Evolutionary conservation across 2,888 invertebrate species (phyloP).

Genomic region (Capitulum mitella): DNA sequence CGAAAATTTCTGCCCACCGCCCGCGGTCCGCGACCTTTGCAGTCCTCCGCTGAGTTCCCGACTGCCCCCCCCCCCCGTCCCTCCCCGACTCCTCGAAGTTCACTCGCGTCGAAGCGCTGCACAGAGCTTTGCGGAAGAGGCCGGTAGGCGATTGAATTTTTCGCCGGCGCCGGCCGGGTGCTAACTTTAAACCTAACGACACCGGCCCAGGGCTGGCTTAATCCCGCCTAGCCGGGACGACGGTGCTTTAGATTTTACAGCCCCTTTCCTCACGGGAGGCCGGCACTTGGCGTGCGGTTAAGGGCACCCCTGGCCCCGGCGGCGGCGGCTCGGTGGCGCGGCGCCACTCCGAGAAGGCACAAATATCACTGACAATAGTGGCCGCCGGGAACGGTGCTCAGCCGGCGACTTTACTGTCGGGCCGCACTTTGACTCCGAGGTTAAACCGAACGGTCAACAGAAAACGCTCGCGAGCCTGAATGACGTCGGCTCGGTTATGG

Average conservation of each 20-base stretch:
- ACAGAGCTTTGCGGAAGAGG: no score
- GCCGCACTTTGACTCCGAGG: not conserved
- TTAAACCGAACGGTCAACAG: not conserved
- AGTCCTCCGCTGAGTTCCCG: not conserved
- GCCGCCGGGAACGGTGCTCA: not conserved
- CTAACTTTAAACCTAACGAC: not conserved
- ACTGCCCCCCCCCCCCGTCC: no score
- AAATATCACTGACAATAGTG: not conserved
- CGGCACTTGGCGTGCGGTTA: not conserved
- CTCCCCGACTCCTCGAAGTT: no score
- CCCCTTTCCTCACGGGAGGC: not conserved
- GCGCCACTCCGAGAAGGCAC: not conserved
- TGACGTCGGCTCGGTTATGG: no score
- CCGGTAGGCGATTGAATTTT: slow-evolving; percentile 9
- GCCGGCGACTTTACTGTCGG: not conserved
- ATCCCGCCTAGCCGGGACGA: not conserved
- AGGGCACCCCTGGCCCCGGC: not conserved
- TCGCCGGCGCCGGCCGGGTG: not conserved
- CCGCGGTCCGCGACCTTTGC: not conserved
- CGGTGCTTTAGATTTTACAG: slow-evolving; percentile 1
- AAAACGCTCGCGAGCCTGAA: no score
- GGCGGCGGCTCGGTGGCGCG: not conserved
- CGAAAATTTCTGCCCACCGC: no score
- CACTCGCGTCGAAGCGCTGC: no score
- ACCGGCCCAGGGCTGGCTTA: not conserved